These are phyloP conservation scores for Australoheros facetus DNA, from an alignment of 2,797 vertebrate genomes.

Conservation along the genomic window DNA sequence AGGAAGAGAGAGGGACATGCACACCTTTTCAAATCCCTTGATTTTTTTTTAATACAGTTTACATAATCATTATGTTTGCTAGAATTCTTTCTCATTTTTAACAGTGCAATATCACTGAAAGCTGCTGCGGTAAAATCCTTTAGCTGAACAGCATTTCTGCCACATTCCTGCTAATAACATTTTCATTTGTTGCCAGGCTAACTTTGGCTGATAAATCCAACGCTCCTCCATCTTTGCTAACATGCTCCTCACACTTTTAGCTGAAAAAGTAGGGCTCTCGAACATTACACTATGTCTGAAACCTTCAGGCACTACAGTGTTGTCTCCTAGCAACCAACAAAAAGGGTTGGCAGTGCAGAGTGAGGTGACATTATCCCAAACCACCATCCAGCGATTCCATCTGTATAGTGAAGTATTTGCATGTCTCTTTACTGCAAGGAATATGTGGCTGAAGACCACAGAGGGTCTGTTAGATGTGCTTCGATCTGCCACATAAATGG, in stretches of 20 bases:
- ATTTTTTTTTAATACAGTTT: constrained; percentile 11
- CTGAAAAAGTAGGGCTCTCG: constrained; percentile 52
- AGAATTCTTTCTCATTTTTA: neutral
- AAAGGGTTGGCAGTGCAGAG: constrained; percentile 65
- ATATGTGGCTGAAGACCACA: neutral
- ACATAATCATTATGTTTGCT: constrained; percentile 11
- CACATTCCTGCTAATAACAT: neutral
- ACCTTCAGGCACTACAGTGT: constrained; percentile 72
- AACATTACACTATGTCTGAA: constrained; percentile 62
- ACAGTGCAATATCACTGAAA: neutral
- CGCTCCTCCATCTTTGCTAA: constrained; percentile 15
- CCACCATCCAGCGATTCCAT: constrained; percentile 50
- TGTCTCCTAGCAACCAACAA: constrained; percentile 81
- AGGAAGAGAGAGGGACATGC: constrained; percentile 1
- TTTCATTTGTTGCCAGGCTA: neutral
- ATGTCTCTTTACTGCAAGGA: constrained; percentile 22
- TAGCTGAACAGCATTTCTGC: neutral
- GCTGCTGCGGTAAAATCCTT: neutral
- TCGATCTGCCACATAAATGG: neutral
- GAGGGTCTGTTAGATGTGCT: neutral
- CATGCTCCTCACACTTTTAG: constrained; percentile 17
- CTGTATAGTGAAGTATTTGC: constrained; percentile 21
- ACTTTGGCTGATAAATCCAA: neutral
- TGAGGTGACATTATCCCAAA: constrained; percentile 70
- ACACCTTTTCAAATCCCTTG: constrained; percentile 1